phyloP scores from a whole-genome alignment of 2,797 vertebrate genomes.

The Phataginus tricuspis region DNA sequence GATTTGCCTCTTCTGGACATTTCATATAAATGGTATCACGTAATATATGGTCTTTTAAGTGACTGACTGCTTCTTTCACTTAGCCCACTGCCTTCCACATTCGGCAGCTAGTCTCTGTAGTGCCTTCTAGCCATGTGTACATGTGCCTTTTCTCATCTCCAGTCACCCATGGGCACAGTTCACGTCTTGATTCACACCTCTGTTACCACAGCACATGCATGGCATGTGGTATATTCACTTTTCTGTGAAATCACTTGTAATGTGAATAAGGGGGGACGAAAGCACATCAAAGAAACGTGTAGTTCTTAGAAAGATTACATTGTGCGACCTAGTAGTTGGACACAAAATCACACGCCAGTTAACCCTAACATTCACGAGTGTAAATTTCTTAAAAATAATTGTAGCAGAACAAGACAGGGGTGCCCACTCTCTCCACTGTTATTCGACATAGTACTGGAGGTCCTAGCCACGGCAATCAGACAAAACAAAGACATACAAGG shows the following conservation, averaged over 20 bases:
- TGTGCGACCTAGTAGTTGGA: not conserved
- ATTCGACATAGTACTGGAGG: too few species aligned
- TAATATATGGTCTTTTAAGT: not conserved
- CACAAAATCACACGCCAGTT: not conserved
- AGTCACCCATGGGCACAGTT: not conserved
- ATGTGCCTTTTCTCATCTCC: not conserved
- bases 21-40: not conserved
- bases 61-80: not conserved
- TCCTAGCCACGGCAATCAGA: too few species aligned
- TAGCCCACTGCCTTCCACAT: too few species aligned
- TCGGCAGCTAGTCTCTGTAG: not conserved
- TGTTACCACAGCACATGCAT: not conserved
- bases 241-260: not conserved
- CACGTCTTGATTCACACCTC: not conserved
- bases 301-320: not conserved
- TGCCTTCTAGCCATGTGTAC: not conserved
- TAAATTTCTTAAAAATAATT: not conserved
- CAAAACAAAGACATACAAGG: too few species aligned
- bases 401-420: too few species aligned
- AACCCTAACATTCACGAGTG: not conserved
- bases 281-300: not conserved
- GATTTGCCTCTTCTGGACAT: not conserved
- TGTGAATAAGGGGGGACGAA: not conserved
- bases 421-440: too few species aligned
- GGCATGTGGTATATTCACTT: not conserved